Conservation (phyloP, 2,113 vertebrate species). For the Misgurnus mizolepis region DNA sequence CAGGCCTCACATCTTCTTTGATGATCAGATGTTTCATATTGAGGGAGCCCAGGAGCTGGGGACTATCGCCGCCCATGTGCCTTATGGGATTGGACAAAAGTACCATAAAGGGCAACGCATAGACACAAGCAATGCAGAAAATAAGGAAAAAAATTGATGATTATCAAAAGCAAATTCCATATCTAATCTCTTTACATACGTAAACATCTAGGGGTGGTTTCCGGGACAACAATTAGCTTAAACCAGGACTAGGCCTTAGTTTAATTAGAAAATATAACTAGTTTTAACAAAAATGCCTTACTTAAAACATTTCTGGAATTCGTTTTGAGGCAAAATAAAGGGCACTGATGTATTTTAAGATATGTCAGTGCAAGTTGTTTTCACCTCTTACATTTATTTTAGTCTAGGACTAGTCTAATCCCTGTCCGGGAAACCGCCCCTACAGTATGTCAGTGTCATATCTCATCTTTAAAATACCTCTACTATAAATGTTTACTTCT, state of each 20-base stretch:
- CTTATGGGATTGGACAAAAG: constrained; percentile 85
- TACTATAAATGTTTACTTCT: neutral
- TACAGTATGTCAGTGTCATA: neutral
- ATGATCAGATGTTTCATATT: constrained; percentile 92
- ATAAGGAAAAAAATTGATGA: neutral
- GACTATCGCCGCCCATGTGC: constrained; percentile 87
- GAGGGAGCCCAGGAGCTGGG: constrained; percentile 90
- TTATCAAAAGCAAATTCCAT: neutral
- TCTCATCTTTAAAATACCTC: neutral
- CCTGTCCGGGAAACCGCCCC: no score
- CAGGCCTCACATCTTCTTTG: constrained; percentile 90
- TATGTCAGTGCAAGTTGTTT: no score
- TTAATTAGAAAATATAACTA: no score
- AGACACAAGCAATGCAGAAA: constrained; percentile 2
- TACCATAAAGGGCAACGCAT: constrained; percentile 27
- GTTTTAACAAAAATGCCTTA: no score
- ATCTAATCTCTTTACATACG: neutral
- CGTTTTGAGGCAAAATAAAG: no score
- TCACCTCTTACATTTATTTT: no score
- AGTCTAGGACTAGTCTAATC: no score
- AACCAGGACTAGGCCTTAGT: no score
- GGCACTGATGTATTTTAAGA: no score
- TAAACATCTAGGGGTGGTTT: neutral
- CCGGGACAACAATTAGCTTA: no score
- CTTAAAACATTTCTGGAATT: no score